Base-by-base conservation (phyloP, 2,888 invertebrate genomes). In the Lepas anatifera region DNA sequence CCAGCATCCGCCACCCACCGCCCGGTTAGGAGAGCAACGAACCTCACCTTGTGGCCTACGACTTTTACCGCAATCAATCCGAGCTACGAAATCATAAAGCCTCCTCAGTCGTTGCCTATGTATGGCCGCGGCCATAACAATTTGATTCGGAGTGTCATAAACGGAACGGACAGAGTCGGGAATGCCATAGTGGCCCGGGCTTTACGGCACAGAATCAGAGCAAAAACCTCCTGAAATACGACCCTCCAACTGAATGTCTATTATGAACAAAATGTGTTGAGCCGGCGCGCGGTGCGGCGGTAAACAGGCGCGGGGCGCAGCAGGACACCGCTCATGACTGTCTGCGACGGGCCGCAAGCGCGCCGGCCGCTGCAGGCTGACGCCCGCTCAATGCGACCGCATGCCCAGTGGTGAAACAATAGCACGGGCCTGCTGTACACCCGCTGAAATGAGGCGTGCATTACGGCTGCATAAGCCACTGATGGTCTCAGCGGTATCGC, bases 141-240 rank as follows among this genome's bases (percentile, higher is more conserved):
- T 58, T 58, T 58, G 58, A 58, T 58, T 35, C 58, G 58, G 58
- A 35, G 58, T 35, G 58, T 58, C 58, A 35, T 58, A 58, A 58
- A 58, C 35, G 32, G 58, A 18, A 58, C 32, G 25, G 58, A 58
- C 58, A 58, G 58, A 32, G 58, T 7, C 18, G 35, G 58, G 58
- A 58, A 58, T 58, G 58, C 58, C 32, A 58, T 58, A 32, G 32
- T 58, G 25, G 22, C n/a, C 7, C 58, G 22, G 22, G 22, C 22
- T 58, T 58, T 58, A 58, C 35, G 58, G 35, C 22, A 32, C 22
- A 58, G 35, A 58, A 58, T 58, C 58, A 58, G 58, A 58, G 58
- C 58, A 58, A 58, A 58, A 58, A 58, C 58, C 10, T 3, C 32
- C 22, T 32, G 58, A 58, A 58, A 58, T 58, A 58, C 58, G 58